Conservation (phyloP, 2,888 invertebrate genomes). For the Marasmarcha lunaedactyla region DNA sequence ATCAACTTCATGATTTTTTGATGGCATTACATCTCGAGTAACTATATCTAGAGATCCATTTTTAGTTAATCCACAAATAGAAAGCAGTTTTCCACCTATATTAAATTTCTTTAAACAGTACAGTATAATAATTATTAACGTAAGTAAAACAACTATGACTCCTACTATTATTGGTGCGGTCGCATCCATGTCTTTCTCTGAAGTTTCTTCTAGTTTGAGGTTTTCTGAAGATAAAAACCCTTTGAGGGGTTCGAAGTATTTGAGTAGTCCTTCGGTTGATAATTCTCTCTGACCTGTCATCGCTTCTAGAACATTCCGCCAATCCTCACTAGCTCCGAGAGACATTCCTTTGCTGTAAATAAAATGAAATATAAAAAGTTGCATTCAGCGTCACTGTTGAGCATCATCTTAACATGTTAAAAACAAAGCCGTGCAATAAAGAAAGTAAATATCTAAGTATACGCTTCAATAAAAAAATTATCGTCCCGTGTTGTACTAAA, state of each 20-base stretch:
- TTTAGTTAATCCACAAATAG: constrained; percentile 47
- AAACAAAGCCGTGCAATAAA: too few relatives aligned
- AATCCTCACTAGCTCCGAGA: constrained; percentile 53
- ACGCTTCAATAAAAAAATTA: too few relatives aligned
- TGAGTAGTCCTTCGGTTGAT: constrained; percentile 45
- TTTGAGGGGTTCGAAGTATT: constrained; percentile 42
- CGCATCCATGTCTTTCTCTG: constrained; percentile 40
- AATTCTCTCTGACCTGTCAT: constrained; percentile 55
- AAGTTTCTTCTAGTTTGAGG: constrained; percentile 23
- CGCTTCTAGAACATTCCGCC: constrained; percentile 45
- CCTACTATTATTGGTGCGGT: constrained; percentile 52
- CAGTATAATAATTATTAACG: constrained; percentile 41
- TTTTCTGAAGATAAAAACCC: constrained; percentile 40
- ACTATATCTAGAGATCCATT: constrained; percentile 59
- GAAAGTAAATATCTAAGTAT: too few relatives aligned
- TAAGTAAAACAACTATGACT: constrained; percentile 37
- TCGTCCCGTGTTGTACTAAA: too few relatives aligned
- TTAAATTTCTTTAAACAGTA: constrained; percentile 51
- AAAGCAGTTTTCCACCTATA: constrained; percentile 33
- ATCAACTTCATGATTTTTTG: constrained; percentile 36
- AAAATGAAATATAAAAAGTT: constrained; percentile 1
- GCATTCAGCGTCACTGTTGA: constrained; percentile 5
- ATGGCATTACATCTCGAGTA: constrained; percentile 35
- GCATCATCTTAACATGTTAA: constrained; percentile 8
- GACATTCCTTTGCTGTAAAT: constrained; percentile 54